Percentiles rank a stretch among this genome's conserved stretches.
Conservation (phyloP, 2,113 vertebrate species). For the Tychaedon coryphoeus region DNA sequence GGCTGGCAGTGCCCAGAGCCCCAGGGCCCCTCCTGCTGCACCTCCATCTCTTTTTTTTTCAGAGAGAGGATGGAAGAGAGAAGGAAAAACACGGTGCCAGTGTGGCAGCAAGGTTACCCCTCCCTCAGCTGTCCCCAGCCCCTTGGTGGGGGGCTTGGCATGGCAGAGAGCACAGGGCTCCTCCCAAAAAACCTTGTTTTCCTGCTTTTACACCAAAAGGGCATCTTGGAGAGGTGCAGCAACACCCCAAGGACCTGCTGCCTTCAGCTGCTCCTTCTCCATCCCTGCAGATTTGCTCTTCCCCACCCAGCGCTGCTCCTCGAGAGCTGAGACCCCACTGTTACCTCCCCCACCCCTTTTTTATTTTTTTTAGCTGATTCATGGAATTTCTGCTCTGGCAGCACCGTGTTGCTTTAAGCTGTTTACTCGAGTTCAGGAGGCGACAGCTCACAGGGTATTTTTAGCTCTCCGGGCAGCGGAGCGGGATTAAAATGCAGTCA, state of each 20-base stretch:
- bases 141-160: neutral
- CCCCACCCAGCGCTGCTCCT: neutral
- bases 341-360: neutral
- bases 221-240: neutral
- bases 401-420: slow-evolving; percentile 52
- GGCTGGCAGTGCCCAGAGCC: neutral
- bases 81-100: neutral
- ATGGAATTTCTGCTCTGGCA: slow-evolving; percentile 31
- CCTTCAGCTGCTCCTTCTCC: rapidly evolving
- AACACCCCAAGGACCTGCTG: neutral
- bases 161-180: rapidly evolving
- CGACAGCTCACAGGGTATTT: slow-evolving; percentile 67
- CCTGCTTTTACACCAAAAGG: neutral
- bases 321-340: neutral
- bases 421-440: slow-evolving; percentile 58
- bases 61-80: neutral
- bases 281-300: rapidly evolving
- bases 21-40: rapidly evolving
- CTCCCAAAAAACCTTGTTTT: neutral
- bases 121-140: neutral
- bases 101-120: neutral
- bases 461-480: slow-evolving; percentile 71
- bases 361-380: slow-evolving; percentile 59
- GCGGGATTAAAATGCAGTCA: slow-evolving; percentile 72
- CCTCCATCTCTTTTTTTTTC: rapidly evolving